Percentiles rank a stretch among this genome's conserved stretches.
Conservation (phyloP, 2,113 vertebrate genomes). For the Istiophorus platypterus region DNA sequence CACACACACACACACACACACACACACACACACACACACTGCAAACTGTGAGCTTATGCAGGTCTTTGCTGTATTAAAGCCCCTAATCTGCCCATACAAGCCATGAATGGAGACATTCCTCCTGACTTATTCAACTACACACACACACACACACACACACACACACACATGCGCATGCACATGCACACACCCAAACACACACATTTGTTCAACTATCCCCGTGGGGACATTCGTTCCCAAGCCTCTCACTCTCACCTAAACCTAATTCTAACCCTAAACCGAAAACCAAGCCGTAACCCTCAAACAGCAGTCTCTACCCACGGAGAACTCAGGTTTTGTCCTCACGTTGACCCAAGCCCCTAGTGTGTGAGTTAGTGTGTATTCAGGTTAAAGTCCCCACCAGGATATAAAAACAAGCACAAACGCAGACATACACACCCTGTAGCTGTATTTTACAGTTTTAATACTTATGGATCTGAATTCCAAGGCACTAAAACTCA, state of each 20-base stretch:
- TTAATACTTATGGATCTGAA: constrained; percentile 23
- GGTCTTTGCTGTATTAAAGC: constrained; percentile 71
- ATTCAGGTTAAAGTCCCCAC: no score
- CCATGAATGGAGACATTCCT: constrained; percentile 79
- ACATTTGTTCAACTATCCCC: no score
- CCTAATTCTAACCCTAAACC: no score
- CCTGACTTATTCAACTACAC: constrained; percentile 63
- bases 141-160: constrained; percentile 35
- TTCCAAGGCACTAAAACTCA: constrained; percentile 36
- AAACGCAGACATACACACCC: constrained; percentile 28
- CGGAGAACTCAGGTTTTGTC: no score
- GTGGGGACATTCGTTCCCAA: no score
- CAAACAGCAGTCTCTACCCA: no score
- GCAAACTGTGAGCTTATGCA: constrained; percentile 65
- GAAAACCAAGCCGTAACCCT: no score
- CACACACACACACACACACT: constrained; percentile 36
- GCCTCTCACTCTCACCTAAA: no score
- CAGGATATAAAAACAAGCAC: neutral
- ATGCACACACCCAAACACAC: constrained; percentile 32
- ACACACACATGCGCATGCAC: constrained; percentile 36
- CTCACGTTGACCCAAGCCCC: no score
- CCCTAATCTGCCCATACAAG: constrained; percentile 75
- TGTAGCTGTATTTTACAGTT: constrained; percentile 35
- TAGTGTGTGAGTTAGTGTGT: no score
- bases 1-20: constrained; percentile 41